Evolutionary conservation across 2,888 invertebrate species (phyloP), one percentile per base, ranked within the genome.

Genomic region (Sicus ferrugineus): DNA sequence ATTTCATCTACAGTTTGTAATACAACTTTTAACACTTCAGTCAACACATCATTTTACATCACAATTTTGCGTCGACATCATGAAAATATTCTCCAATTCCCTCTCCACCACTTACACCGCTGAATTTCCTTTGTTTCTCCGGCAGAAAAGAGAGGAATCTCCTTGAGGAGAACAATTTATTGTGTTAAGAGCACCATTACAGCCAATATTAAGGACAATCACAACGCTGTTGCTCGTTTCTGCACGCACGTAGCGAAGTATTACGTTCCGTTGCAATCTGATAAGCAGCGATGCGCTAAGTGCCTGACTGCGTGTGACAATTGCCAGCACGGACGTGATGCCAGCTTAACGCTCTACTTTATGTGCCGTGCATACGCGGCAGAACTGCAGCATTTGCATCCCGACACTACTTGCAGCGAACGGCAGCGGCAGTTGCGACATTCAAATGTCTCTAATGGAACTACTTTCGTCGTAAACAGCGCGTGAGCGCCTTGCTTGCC

Each of bases 281-380:
- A 21, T 50, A 50, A 61, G 61, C 23, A 23, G 61, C 42, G 26
- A 2, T 34, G 21, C 58, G 58, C 21, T 58, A 34, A 58, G 58
- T 31, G 58, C 34, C 58, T 34, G 58, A 19, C 7, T 58, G 58
- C 34, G 19, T 30, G 58, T 34, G 58, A 58, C 58, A 58, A 58
- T 58, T 34, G 30, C 31, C 19, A 30, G n/a, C 31, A 31, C n/a
- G n/a, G 30, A 58, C 58, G 58, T 58, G 58, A 16, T 58, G 58
- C 34, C 58, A 58, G 19, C 23, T 54, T 54, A 54, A 54, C 28
- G 54, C n/a, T 54, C 26, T 28, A 54, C 28, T 54, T 54, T 54
- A 28, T 54, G n/a, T 54, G 21, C 54, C 28, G 6, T 3, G 42
- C 42, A 23, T 16, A 11, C 23, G 54, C 23, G 23, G 30, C 28